Evolutionary conservation across 2,888 invertebrate genomes (phyloP), one percentile per base, ranked within the genome.

Genomic region (Helobdella robusta): DNA sequence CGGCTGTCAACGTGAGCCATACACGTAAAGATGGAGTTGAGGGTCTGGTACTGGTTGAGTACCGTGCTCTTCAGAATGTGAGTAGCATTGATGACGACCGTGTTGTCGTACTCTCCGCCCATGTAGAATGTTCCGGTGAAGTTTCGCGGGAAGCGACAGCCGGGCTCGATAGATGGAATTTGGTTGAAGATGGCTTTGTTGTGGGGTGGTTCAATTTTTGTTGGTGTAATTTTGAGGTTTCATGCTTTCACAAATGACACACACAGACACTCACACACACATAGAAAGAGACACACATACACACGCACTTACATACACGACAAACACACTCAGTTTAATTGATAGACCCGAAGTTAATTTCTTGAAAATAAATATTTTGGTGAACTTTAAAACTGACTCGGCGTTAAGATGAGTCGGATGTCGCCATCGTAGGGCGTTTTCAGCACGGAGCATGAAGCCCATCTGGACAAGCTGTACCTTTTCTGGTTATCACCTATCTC

Each of bases 51-150:
- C 71, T 89, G 89, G 79, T 95, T 94, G 0, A 93, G 92, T 79
- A 89, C 89, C 81, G 89, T 92, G 30, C 89, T 50, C 50, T 62
- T 20, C 5, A 8, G 3, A 23, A 97, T 91, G 76, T 95, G 94
- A 0, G 95, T 97, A 75, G 91, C 89, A 75, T 95, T 95, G 46
- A 97, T 91, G 11, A 60, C 63, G n/a, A 79, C 77, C 46, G 93
- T 90, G 0, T 94, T 94, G 78, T 94, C 92, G 70, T 92, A 89
- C 76, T 95, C 94, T 15, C 93, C 93, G 0, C 94, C 94, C 75
- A 95, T 95, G 62, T 93, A 90, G 94, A 94, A 97, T 30, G 88
- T 85, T 0, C 95, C 94, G 0, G 87, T 85, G 80, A 91, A 92
- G 78, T 95, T 93, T 77, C 91, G 88, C 0, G 95, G 93, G 68